A percentile compares a stretch with the other conserved stretches of the same genome.
Evolutionary conservation across 92 coral and sea anemone species (phyloP).

Genomic region (Anthopleura xanthogrammica): DNA sequence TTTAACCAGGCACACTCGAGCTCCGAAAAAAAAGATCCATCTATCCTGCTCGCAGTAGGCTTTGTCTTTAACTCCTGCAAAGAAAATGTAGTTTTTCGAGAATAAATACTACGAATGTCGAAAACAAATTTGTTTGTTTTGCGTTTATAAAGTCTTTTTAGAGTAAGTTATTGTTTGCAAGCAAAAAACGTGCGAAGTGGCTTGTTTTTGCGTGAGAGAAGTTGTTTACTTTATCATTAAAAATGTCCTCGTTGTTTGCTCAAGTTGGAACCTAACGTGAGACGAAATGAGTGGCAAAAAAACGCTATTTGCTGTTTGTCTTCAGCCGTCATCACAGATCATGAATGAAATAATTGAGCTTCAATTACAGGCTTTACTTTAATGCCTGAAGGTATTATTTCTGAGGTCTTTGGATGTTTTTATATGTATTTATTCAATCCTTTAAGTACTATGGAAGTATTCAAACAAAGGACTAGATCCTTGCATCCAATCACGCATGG

Average conservation of each 20-base stretch:
- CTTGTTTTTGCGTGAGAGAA: neutral
- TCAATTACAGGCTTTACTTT: neutral
- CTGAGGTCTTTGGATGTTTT: neutral
- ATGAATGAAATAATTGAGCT: neutral
- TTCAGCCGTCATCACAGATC: neutral
- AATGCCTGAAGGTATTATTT: neutral
- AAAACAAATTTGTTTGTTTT: too few species aligned
- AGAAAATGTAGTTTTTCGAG: too few species aligned
- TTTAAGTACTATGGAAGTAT: constrained; percentile 8
- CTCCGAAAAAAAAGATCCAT: too few species aligned
- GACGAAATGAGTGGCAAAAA: neutral
- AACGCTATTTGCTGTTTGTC: neutral
- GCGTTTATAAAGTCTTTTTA: too few species aligned
- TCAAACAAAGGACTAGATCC: constrained; percentile 12
- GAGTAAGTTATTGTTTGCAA: neutral
- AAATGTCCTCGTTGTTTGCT: neutral
- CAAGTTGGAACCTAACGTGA: neutral
- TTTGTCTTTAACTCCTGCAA: too few species aligned
- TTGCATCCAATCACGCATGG: constrained; percentile 23
- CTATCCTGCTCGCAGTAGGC: neutral
- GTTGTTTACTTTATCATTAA: neutral
- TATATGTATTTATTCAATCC: constrained; percentile 12
- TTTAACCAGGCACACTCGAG: too few species aligned
- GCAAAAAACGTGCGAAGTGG: neutral
- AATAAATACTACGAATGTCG: too few species aligned